Evolutionary conservation across 2,797 vertebrate genomes (phyloP).

Genomic region (Chromis chromis): DNA sequence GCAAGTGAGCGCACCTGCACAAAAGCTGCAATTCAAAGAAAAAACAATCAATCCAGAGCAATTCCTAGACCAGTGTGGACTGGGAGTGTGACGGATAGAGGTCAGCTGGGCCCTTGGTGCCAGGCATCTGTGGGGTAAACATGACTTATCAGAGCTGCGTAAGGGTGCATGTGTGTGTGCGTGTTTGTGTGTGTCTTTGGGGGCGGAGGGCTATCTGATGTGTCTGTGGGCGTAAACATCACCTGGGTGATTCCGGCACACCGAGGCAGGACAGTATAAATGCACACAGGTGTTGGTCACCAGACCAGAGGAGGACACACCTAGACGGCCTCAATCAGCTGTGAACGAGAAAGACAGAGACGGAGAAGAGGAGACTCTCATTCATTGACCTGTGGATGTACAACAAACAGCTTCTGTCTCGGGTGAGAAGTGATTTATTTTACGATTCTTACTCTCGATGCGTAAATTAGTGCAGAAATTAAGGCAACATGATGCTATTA

Average conservation of each 20-base stretch:
- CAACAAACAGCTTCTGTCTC: not conserved
- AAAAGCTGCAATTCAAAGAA: constrained; percentile 14
- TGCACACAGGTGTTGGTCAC: constrained; percentile 48
- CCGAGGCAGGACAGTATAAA: constrained; percentile 69
- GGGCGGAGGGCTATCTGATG: constrained; percentile 35
- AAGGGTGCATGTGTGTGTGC: not conserved
- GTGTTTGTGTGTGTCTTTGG: constrained; percentile 12
- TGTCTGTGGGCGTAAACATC: constrained; percentile 76
- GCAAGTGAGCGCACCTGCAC: not conserved
- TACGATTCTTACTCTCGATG: not conserved
- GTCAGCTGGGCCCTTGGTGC: constrained; percentile 69
- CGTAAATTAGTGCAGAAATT: not conserved
- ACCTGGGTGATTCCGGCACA: constrained; percentile 60
- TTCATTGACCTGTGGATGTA: constrained; percentile 24
- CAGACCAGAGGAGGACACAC: constrained; percentile 53
- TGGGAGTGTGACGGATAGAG: constrained; percentile 25
- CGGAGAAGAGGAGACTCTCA: not conserved
- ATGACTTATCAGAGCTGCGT: constrained; percentile 29
- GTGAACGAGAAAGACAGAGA: constrained; percentile 12
- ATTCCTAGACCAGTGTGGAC: not conserved
- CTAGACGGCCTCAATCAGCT: constrained; percentile 25
- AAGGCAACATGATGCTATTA: not conserved
- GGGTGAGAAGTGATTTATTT: constrained; percentile 57
- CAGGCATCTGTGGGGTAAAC: constrained; percentile 76
- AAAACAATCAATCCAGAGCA: constrained; percentile 5